These are phyloP conservation scores for Lycorma delicatula DNA, from an alignment of 1,140 invertebrate genomes.

Conservation along the genomic window DNA sequence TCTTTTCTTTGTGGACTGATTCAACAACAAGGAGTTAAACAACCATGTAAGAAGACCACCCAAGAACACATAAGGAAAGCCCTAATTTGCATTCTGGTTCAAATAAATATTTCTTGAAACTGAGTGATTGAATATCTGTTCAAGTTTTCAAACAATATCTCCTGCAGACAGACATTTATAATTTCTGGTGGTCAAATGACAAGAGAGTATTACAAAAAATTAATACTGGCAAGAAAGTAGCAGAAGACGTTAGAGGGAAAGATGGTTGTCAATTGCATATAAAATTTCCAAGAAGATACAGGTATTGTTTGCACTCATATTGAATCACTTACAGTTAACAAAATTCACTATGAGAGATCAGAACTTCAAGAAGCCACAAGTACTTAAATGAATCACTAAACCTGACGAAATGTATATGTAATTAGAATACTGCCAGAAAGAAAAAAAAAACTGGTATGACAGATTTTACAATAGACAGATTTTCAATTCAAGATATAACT, in stretches of 20 bases:
- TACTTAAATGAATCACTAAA: constrained; percentile 39
- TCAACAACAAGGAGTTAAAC: neutral
- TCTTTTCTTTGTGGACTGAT: neutral
- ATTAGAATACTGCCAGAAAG: constrained; percentile 26
- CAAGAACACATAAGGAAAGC: neutral
- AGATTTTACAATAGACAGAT: constrained; percentile 43
- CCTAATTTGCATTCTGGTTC: neutral
- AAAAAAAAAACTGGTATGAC: constrained; percentile 33
- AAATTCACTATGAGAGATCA: constrained; percentile 32
- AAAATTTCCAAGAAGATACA: constrained; percentile 7
- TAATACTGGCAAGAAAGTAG: neutral
- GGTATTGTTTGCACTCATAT: constrained; percentile 2
- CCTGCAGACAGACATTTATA: constrained; percentile 4
- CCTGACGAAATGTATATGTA: constrained; percentile 43
- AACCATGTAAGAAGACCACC: too few species aligned
- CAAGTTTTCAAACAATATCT: constrained; percentile 11
- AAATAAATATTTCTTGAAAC: neutral
- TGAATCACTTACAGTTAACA: constrained; percentile 6
- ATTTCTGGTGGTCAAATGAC: constrained; percentile 12
- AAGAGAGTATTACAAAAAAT: constrained; percentile 7
- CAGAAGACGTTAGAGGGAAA: constrained; percentile 4
- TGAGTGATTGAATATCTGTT: neutral
- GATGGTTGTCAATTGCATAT: neutral
- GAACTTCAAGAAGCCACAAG: constrained; percentile 38
- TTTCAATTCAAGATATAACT: constrained; percentile 42